Evolutionary conservation across 2,113 vertebrate species (phyloP).

Genomic region (Boleophthalmus pectinirostris): DNA sequence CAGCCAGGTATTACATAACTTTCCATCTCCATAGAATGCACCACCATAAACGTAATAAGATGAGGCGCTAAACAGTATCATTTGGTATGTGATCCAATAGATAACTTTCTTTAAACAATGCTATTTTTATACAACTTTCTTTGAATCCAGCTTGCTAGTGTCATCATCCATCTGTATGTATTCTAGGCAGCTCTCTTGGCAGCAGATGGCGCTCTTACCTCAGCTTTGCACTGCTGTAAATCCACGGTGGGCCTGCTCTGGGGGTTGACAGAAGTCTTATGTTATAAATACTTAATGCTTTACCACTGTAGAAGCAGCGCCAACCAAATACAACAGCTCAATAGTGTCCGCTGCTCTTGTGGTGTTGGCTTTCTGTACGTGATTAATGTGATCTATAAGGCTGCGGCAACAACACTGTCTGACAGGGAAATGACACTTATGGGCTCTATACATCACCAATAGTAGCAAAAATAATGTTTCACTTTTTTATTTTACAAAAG

Average conservation of each 20-base stretch:
- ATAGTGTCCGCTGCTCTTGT: conserved; percentile 15
- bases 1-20: no score
- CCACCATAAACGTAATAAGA: no score
- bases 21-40: no score
- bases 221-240: neutral
- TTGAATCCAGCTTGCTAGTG: no score
- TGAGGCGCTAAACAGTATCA: no score
- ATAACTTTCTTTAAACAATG: no score
- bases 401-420: neutral
- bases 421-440: neutral
- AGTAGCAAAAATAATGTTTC: no score
- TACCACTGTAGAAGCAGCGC: conserved; percentile 49
- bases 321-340: conserved; percentile 56
- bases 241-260: conserved; percentile 14
- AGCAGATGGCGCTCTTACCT: neutral
- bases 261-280: conserved; percentile 42
- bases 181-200: neutral
- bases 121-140: no score
- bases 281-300: conserved; percentile 62
- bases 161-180: neutral
- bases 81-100: no score
- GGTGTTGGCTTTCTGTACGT: conserved; percentile 3
- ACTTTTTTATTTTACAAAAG: neutral
- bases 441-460: no score
- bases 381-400: conserved; percentile 5